phyloP scores from a whole-genome alignment of 2,113 vertebrate genomes.

The Spilogale gracilis region DNA sequence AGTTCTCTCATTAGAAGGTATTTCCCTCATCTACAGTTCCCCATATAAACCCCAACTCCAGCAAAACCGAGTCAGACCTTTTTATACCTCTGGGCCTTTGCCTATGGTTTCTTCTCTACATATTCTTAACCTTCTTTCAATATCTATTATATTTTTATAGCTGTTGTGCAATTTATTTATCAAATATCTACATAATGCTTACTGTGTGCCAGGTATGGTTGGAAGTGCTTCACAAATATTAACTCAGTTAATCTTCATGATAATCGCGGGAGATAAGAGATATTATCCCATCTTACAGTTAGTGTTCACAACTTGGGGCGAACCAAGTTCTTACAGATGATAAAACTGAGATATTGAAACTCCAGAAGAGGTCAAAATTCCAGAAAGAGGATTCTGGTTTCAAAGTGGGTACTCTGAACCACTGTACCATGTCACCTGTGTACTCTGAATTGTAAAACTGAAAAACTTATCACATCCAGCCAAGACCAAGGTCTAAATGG shows the following conservation, averaged over 20 bases:
- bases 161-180: neutral
- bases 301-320: too few species aligned
- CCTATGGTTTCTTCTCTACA: neutral
- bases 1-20: neutral
- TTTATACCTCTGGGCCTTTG: neutral
- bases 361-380: neutral
- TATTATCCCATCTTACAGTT: constrained; percentile 20
- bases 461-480: neutral
- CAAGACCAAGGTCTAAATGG: neutral
- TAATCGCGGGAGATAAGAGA: neutral
- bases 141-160: neutral
- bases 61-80: neutral
- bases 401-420: neutral
- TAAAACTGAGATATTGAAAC: neutral
- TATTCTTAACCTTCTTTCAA: neutral
- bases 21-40: neutral
- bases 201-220: neutral
- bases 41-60: neutral
- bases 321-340: constrained; percentile 9
- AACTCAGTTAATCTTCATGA: neutral
- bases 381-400: neutral
- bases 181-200: neutral
- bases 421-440: neutral
- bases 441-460: neutral
- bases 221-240: constrained; percentile 30